phyloP scores from a whole-genome alignment of 2,888 invertebrate species.

The Antheraea assamensis region DNA sequence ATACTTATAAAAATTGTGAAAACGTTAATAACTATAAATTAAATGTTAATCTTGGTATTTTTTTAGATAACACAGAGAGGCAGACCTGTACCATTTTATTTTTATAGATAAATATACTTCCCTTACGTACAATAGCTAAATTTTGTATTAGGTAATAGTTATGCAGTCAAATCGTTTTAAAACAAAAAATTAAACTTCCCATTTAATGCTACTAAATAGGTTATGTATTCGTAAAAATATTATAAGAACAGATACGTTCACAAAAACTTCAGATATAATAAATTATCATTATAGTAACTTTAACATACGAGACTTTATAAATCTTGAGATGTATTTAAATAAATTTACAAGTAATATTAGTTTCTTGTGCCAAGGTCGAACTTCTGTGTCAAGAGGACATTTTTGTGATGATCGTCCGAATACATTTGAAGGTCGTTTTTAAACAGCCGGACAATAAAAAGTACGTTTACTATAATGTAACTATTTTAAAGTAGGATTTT shows the following conservation, averaged over 20 bases:
- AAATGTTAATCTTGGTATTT: no score
- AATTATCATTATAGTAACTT: not conserved
- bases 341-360: constrained; percentile 13
- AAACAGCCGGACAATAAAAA: constrained; percentile 22
- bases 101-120: no score
- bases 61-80: no score
- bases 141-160: no score
- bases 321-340: not conserved
- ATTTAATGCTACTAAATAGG: not conserved
- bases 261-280: not conserved
- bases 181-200: no score
- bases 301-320: not conserved
- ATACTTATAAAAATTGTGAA: no score
- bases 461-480: constrained; percentile 6
- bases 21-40: no score
- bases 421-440: constrained; percentile 30
- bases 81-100: no score
- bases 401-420: constrained; percentile 26
- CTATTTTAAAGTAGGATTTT: not conserved
- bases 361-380: constrained; percentile 32
- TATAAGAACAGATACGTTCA: not conserved
- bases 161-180: no score
- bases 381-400: constrained; percentile 35
- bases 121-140: no score
- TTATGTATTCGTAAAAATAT: not conserved